Percentiles rank a stretch among this genome's conserved stretches.
phyloP scores from a whole-genome alignment of 2,113 vertebrate genomes.

The Cebidichthys violaceus region DNA sequence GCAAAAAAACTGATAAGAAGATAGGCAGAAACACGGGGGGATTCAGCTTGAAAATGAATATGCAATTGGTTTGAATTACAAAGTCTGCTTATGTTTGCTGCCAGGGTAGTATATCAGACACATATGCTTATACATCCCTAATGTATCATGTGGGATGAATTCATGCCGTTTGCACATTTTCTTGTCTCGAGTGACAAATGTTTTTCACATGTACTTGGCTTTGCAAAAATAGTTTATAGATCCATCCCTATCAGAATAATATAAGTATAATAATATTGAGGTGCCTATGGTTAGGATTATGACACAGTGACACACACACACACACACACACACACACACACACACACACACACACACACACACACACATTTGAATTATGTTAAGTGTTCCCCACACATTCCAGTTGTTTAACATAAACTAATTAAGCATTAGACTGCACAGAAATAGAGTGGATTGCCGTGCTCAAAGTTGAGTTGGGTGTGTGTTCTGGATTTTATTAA shows the following conservation, averaged over 20 bases:
- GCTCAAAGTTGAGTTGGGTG: conserved; percentile 15
- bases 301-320: conserved; percentile 28
- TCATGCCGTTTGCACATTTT: conserved; percentile 56
- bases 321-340: conserved; percentile 1
- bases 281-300: conserved; percentile 71
- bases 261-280: conserved; percentile 53
- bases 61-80: conserved; percentile 67
- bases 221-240: conserved; percentile 67
- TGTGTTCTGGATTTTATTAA: background rate
- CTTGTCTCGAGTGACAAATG: conserved; percentile 54
- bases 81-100: conserved; percentile 55
- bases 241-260: conserved; percentile 56
- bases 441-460: conserved; percentile 25
- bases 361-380: conserved; percentile 47
- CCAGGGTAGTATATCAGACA: conserved; percentile 40
- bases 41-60: conserved; percentile 31
- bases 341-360: background rate
- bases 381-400: conserved; percentile 42
- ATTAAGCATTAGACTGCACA: conserved; percentile 24
- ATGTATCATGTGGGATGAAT: conserved; percentile 48
- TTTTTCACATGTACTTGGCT: conserved; percentile 66
- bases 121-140: conserved; percentile 44
- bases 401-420: conserved; percentile 51
- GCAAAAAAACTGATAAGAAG: conserved; percentile 26
- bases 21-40: conserved; percentile 3